Evolutionary conservation across 1,140 invertebrate species (phyloP), one percentile per base, ranked within the genome.

Genomic region (Limonius californicus): DNA sequence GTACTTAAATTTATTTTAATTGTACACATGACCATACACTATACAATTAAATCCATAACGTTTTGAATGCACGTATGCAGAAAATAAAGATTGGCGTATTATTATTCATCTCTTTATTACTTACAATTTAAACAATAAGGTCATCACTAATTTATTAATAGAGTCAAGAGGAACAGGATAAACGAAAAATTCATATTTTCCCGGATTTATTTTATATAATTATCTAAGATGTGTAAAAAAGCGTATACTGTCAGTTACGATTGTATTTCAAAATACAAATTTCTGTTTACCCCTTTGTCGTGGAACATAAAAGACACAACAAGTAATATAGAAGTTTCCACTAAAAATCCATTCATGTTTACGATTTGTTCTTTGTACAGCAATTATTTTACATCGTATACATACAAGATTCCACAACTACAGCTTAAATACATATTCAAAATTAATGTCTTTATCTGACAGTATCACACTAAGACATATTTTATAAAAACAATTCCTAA

Each of bases 311-410:
- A n/a, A 45, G n/a, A 15, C 42, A 45, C 42, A 45, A 45, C 42
- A 45, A 27, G 3, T 27, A n/a, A 50, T 50, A 50, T n/a, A 6
- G 11, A 18, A 18, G 45, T 16, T 19, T 14, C 45, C 16, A 50
- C 45, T 50, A 50, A 43, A 45, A 62, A 45, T 43, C 61, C 64
- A 65, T 59, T 62, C 57, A 65, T 62, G 23, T 54, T 62, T 62
- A 65, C 63, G 54, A 62, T 59, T 62, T 61, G 2, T 50, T 59
- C 64, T 65, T 65, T 65, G 64, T 65, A 65, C 64, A 65, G 54
- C 50, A 55, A 65, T 61, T 65, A 65, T 65, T 59, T 65, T 65
- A 65, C 64, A 65, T 65, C 64, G 64, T 65, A 65, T 65, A 65
- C 64, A 65, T 65, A 62, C 60, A 65, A 61, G 60, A n/a, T 50